Conservation (phyloP, 2,797 vertebrate species). For the Hyperoplus immaculatus region DNA sequence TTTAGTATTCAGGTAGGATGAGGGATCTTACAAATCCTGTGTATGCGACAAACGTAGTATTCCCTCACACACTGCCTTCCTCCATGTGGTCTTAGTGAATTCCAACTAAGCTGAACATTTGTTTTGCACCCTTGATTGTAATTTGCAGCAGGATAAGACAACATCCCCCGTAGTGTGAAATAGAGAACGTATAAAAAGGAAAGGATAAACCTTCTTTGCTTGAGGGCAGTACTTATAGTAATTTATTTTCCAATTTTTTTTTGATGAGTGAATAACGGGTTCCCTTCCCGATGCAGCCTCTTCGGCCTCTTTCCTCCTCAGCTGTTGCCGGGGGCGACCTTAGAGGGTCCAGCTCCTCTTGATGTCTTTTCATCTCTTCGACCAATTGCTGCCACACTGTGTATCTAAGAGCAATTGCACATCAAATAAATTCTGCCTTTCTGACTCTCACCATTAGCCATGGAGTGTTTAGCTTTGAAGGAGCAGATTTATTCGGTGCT, state of each 20-base stretch:
- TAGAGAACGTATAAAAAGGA: not conserved
- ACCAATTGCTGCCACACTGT: slow-evolving; percentile 19
- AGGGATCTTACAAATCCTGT: not conserved
- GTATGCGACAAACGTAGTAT: not conserved
- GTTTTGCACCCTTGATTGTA: not conserved
- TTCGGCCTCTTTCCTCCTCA: slow-evolving; percentile 39
- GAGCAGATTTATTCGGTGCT: slow-evolving; percentile 9
- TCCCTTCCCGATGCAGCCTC: slow-evolving; percentile 12
- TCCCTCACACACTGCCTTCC: not conserved
- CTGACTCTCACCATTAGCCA: slow-evolving; percentile 34
- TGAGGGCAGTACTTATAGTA: not conserved
- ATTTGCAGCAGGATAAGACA: not conserved
- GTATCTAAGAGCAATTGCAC: slow-evolving; percentile 42
- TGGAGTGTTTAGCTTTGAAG: slow-evolving; percentile 50
- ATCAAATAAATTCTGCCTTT: slow-evolving; percentile 45
- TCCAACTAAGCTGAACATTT: not conserved
- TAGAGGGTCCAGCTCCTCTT: slow-evolving; percentile 46
- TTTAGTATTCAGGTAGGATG: not conserved
- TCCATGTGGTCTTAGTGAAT: not conserved
- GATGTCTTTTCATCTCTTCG: slow-evolving; percentile 64
- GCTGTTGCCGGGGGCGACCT: slow-evolving; percentile 27
- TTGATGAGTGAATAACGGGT: not conserved
- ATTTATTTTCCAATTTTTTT: not conserved
- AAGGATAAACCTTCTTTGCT: not conserved
- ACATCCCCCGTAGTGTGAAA: not conserved